phyloP scores from a whole-genome alignment of 2,888 invertebrate species.

The Nycteola revayana region DNA sequence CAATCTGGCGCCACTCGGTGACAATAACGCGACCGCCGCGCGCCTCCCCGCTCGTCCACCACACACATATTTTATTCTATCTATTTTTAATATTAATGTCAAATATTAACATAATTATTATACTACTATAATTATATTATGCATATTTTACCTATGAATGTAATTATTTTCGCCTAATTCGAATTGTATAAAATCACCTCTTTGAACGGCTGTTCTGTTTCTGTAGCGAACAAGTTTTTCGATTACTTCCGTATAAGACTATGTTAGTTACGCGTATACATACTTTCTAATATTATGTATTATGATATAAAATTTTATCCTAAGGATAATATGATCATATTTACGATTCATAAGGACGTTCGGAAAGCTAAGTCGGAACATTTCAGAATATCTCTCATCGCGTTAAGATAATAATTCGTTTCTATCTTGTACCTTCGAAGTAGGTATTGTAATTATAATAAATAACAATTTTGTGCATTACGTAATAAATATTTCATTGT shows the following conservation, averaged over 20 bases:
- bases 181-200: slow-evolving; percentile 80
- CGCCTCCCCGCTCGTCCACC: slow-evolving; percentile 76
- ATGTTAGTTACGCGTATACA: slow-evolving; percentile 79
- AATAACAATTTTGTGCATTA: slow-evolving; percentile 81
- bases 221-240: slow-evolving; percentile 73
- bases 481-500: slow-evolving; percentile 80
- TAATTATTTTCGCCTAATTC: slow-evolving; percentile 81
- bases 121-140: slow-evolving; percentile 71
- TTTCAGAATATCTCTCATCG: slow-evolving; percentile 79
- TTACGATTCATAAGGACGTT: slow-evolving; percentile 75
- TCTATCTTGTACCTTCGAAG: slow-evolving; percentile 79
- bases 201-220: slow-evolving; percentile 75
- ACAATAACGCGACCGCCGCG: slow-evolving; percentile 62
- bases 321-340: slow-evolving; percentile 79
- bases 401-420: slow-evolving; percentile 79
- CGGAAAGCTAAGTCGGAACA: slow-evolving; percentile 73
- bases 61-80: slow-evolving; percentile 79
- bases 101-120: slow-evolving; percentile 80
- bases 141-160: slow-evolving; percentile 80
- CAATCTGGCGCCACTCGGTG: slow-evolving; percentile 38
- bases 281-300: slow-evolving; percentile 80
- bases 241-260: slow-evolving; percentile 79
- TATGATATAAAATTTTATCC: slow-evolving; percentile 79
- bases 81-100: slow-evolving; percentile 82
- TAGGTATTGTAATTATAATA: slow-evolving; percentile 81